A percentile compares a stretch with the other conserved stretches of the same genome.
These are phyloP conservation scores for Drosophila sucinea DNA, from an alignment of 1,140 invertebrate species.

Conservation along the genomic window DNA sequence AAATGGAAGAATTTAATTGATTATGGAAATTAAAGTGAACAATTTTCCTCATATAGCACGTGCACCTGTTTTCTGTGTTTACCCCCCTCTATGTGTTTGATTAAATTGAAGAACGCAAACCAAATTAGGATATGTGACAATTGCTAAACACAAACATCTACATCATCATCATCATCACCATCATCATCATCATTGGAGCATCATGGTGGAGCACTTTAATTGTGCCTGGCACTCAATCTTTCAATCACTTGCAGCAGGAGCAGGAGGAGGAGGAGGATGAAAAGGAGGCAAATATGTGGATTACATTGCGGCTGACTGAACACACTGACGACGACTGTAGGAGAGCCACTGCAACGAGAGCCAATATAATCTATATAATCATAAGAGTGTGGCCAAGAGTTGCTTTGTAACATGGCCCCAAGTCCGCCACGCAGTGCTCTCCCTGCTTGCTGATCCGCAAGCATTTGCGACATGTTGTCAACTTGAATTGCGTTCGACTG, in stretches of 20 bases:
- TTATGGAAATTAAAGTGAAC: conserved; percentile 14
- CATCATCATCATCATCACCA: conserved; percentile 6
- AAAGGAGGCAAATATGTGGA: conserved; percentile 36
- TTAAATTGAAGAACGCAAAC: conserved; percentile 37
- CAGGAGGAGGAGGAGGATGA: background rate
- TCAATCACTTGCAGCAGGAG: conserved; percentile 65
- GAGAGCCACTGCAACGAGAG: conserved; percentile 36
- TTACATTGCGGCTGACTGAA: conserved; percentile 63
- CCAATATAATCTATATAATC: conserved; percentile 80
- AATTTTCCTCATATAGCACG: conserved; percentile 9
- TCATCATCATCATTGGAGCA: background rate
- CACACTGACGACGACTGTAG: conserved; percentile 17
- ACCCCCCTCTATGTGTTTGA: conserved; percentile 46
- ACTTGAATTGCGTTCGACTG: conserved; percentile 80
- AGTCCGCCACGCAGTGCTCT: background rate
- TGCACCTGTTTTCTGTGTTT: conserved; percentile 33
- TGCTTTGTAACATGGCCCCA: conserved; percentile 59
- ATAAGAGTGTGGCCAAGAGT: conserved; percentile 65
- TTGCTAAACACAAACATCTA: conserved; percentile 61
- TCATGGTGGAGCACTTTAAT: conserved; percentile 72
- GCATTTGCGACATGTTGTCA: conserved; percentile 80
- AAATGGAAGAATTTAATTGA: conserved; percentile 2
- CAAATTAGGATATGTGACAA: conserved; percentile 77
- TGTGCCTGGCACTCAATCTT: conserved; percentile 81
- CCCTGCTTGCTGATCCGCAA: conserved; percentile 32